phyloP scores from a whole-genome alignment of 2,888 invertebrate genomes.

The Drosophila mettleri region DNA sequence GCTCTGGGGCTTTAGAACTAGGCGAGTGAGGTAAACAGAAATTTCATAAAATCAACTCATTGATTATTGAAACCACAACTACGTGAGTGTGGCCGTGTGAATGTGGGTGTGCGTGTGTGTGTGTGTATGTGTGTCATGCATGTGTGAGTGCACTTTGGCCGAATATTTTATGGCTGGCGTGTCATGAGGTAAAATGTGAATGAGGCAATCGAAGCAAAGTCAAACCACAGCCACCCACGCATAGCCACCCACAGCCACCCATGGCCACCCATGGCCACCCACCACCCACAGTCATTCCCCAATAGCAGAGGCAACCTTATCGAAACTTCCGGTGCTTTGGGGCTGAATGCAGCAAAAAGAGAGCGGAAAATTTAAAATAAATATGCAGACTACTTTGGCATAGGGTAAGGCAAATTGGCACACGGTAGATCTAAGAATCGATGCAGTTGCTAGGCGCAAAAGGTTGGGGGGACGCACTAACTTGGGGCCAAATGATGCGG shows the following conservation, averaged over 20 bases:
- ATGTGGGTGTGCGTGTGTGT: slow-evolving; percentile 19
- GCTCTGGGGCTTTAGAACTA: slow-evolving; percentile 3
- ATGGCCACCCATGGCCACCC: slow-evolving; percentile 1
- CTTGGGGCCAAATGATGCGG: slow-evolving; percentile 51
- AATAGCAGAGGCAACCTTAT: slow-evolving; percentile 57
- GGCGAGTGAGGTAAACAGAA: slow-evolving; percentile 44
- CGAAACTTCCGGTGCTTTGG: slow-evolving; percentile 64
- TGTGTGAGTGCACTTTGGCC: slow-evolving; percentile 70
- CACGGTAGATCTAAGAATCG: slow-evolving; percentile 19
- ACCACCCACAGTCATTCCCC: slow-evolving; percentile 8
- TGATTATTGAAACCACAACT: slow-evolving; percentile 77
- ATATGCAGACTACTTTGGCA: slow-evolving; percentile 60
- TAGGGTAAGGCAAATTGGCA: slow-evolving; percentile 36
- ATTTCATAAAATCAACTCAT: slow-evolving; percentile 81
- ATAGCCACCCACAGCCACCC: slow-evolving; percentile 9
- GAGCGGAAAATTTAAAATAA: slow-evolving; percentile 71
- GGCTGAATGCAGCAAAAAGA: slow-evolving; percentile 59
- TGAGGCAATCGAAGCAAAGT: slow-evolving; percentile 38
- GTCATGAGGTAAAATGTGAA: slow-evolving; percentile 50
- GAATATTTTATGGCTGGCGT: slow-evolving; percentile 70
- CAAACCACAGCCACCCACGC: slow-evolving; percentile 6
- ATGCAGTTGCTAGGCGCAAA: neutral
- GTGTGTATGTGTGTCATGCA: slow-evolving; percentile 8
- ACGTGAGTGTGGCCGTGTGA: slow-evolving; percentile 52
- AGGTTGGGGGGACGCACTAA: neutral